A percentile compares a stretch with the other conserved stretches of the same genome.
Conservation (phyloP, 23 tunicate species). For the Ascidia mentula region DNA sequence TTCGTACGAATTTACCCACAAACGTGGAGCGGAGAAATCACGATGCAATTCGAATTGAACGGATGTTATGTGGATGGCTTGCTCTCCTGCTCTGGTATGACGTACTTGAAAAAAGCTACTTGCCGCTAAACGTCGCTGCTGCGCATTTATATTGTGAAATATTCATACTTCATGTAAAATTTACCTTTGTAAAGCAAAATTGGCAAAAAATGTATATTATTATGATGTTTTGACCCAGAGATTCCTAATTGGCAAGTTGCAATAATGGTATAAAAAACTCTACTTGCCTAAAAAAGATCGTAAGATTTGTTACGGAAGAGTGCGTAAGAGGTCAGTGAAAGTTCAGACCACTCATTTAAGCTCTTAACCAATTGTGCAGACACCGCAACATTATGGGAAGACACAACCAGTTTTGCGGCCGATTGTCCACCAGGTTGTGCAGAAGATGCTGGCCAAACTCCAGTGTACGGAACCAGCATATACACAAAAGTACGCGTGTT, state of each 20-base stretch:
- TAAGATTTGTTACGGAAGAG: no score
- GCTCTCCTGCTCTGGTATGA: slow-evolving; percentile 58
- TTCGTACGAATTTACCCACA: slow-evolving; percentile 46
- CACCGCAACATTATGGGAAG: slow-evolving; percentile 37
- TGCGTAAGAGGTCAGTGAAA: no score
- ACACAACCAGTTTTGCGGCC: slow-evolving; percentile 16
- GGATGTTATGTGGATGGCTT: slow-evolving; percentile 66
- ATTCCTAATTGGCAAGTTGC: no score
- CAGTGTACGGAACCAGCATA: slow-evolving; percentile 59
- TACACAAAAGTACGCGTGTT: slow-evolving; percentile 49
- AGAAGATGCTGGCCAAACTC: slow-evolving; percentile 32
- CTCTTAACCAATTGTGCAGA: slow-evolving; percentile 20
- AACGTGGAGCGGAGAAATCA: slow-evolving; percentile 25
- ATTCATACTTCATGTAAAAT: no score
- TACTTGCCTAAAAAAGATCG: no score
- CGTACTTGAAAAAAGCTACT: background rate
- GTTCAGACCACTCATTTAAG: background rate
- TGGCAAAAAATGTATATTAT: no score
- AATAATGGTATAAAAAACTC: no score
- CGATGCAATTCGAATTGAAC: slow-evolving; percentile 60
- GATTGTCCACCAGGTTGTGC: slow-evolving; percentile 79
- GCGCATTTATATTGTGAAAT: no score
- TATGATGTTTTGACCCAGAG: no score
- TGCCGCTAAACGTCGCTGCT: background rate
- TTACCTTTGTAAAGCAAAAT: no score